A percentile compares a stretch with the other conserved stretches of the same genome.
Evolutionary conservation across 2,113 vertebrate species (phyloP).

Genomic region (Thunnus thynnus): DNA sequence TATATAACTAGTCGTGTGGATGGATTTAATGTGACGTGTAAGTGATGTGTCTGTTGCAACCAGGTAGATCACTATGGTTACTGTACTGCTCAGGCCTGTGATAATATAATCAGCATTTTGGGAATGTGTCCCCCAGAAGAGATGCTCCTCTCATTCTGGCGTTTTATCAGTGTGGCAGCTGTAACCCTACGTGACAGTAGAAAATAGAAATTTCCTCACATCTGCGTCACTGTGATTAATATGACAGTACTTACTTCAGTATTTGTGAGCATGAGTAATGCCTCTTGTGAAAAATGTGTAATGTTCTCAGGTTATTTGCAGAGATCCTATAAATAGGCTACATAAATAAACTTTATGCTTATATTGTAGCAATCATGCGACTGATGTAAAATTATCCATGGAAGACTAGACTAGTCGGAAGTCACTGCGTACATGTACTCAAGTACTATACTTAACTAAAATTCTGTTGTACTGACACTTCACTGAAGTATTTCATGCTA

Average conservation of each 20-base stretch:
- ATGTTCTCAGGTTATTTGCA: not conserved
- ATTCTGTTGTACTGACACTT: too few species aligned
- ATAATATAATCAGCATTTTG: not conserved
- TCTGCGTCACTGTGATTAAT: not conserved
- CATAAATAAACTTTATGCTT: too few species aligned
- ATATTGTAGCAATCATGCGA: not conserved
- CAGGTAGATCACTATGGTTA: not conserved
- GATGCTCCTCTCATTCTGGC: not conserved
- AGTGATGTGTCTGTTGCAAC: slow-evolving; percentile 1
- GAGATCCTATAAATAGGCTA: not conserved
- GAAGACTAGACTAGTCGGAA: not conserved
- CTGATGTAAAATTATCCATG: not conserved
- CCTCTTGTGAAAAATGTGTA: too few species aligned
- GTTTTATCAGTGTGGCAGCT: not conserved
- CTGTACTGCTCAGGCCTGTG: not conserved
- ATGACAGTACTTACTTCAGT: not conserved
- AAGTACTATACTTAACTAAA: too few species aligned
- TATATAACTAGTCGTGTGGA: slow-evolving; percentile 19
- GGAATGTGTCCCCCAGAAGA: not conserved
- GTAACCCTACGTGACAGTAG: not conserved
- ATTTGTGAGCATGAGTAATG: not conserved
- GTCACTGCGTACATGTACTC: too few species aligned
- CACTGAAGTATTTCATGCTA: too few species aligned
- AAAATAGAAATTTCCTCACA: not conserved
- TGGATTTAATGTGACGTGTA: slow-evolving; percentile 48